Percentiles rank a stretch among this genome's conserved stretches.
Conservation (phyloP, 2,113 vertebrate species). For the Trogon melanurus region DNA sequence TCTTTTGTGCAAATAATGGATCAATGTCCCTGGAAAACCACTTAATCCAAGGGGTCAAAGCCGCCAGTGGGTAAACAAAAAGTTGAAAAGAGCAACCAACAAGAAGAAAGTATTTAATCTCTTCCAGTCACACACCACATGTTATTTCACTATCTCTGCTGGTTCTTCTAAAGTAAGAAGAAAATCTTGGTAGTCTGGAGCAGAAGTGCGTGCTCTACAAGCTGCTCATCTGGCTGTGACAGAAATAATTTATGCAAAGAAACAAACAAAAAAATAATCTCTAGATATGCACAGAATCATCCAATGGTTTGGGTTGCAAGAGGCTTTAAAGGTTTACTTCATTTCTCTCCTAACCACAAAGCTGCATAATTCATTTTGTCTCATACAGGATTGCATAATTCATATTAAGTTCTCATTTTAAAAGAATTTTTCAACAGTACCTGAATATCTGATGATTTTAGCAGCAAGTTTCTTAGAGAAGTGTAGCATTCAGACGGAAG, state of each 20-base stretch:
- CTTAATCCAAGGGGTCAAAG: background rate
- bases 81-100: background rate
- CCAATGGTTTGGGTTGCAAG: background rate
- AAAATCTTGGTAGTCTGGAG: background rate
- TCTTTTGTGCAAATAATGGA: background rate
- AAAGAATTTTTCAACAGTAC: conserved; percentile 66
- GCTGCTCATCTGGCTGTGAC: background rate
- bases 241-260: background rate
- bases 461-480: conserved; percentile 89
- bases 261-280: background rate
- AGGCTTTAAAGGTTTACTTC: background rate
- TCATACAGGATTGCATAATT: background rate
- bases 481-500: conserved; percentile 90
- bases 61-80: background rate
- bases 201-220: background rate
- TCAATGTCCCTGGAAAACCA: background rate
- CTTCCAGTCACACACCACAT: background rate
- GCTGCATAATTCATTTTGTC: background rate
- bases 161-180: background rate
- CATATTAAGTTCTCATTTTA: background rate
- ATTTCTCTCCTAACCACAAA: background rate
- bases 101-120: background rate
- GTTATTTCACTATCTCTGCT: background rate
- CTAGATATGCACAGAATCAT: background rate
- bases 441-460: conserved; percentile 94